Conservation (phyloP, 1,140 invertebrate species). For the Phocides pigmalion region DNA sequence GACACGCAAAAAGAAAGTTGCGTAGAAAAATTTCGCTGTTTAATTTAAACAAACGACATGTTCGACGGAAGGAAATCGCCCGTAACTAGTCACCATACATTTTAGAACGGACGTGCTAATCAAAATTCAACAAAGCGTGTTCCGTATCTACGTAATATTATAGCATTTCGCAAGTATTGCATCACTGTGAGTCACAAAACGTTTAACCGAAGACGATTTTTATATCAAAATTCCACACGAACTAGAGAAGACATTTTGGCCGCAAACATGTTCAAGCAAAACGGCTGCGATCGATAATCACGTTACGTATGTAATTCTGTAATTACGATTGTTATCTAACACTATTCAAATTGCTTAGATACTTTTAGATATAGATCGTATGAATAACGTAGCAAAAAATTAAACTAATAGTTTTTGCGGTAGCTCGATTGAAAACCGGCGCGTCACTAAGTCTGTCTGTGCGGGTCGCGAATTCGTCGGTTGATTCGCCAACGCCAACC, state of each 20-base stretch:
- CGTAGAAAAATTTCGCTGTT: slow-evolving; percentile 37
- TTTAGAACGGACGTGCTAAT: slow-evolving; percentile 70
- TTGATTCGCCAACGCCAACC: slow-evolving; percentile 78
- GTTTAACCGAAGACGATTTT: slow-evolving; percentile 1
- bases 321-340: slow-evolving; percentile 26
- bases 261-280: slow-evolving; percentile 1
- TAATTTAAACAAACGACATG: slow-evolving; percentile 35
- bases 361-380: slow-evolving; percentile 14
- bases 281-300: slow-evolving; percentile 29
- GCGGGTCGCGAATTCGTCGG: slow-evolving; percentile 58
- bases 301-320: slow-evolving; percentile 1
- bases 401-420: slow-evolving; percentile 8
- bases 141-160: slow-evolving; percentile 53
- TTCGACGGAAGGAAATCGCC: slow-evolving; percentile 55
- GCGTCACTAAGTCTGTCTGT: slow-evolving; percentile 71
- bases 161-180: slow-evolving; percentile 60
- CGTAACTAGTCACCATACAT: slow-evolving; percentile 44
- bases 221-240: background rate
- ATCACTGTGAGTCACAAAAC: slow-evolving; percentile 59
- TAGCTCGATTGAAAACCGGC: slow-evolving; percentile 27
- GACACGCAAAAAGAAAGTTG: slow-evolving; percentile 21
- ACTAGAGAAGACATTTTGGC: background rate
- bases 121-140: slow-evolving; percentile 62
- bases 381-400: slow-evolving; percentile 28
- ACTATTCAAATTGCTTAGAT: slow-evolving; percentile 17